Percentiles rank a stretch among this genome's conserved stretches.
phyloP scores from a whole-genome alignment of 2,797 vertebrate genomes.

The Loris lydekkerianus region DNA sequence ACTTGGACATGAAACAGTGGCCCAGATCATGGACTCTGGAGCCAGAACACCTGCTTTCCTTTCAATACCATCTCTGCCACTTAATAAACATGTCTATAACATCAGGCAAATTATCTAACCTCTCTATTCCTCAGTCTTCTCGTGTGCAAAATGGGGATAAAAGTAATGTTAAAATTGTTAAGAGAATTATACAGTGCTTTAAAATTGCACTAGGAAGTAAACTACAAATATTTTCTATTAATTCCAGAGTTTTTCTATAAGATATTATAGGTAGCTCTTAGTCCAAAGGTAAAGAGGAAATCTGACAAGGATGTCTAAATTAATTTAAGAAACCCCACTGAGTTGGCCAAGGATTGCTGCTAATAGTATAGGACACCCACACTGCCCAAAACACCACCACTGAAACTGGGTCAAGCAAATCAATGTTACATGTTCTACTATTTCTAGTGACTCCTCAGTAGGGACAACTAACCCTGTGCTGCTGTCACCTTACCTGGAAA shows the following conservation, averaged over 20 bases:
- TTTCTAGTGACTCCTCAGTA: not conserved
- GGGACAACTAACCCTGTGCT: not conserved
- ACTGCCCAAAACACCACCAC: not conserved
- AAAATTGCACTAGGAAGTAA: not conserved
- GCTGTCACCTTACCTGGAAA: not conserved
- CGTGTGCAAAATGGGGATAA: not conserved
- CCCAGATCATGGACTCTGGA: not conserved
- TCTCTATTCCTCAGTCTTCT: not conserved
- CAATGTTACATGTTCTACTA: not conserved
- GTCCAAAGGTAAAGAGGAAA: conserved; percentile 2
- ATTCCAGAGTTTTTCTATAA: conserved; percentile 45
- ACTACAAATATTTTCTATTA: not conserved
- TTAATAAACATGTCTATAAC: not conserved
- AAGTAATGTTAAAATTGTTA: not conserved
- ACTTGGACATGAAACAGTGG: not conserved
- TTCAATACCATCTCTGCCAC: not conserved
- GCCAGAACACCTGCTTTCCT: not conserved
- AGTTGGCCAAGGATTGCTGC: not conserved
- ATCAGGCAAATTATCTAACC: not conserved
- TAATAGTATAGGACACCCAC: too few relatives aligned
- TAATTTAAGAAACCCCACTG: not conserved
- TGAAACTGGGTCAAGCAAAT: not conserved
- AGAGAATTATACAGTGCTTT: not conserved
- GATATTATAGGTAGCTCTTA: not conserved
- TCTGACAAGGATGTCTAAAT: not conserved